Base-by-base conservation (phyloP, 2,888 invertebrate species). In the Drosophila paranaensis region DNA sequence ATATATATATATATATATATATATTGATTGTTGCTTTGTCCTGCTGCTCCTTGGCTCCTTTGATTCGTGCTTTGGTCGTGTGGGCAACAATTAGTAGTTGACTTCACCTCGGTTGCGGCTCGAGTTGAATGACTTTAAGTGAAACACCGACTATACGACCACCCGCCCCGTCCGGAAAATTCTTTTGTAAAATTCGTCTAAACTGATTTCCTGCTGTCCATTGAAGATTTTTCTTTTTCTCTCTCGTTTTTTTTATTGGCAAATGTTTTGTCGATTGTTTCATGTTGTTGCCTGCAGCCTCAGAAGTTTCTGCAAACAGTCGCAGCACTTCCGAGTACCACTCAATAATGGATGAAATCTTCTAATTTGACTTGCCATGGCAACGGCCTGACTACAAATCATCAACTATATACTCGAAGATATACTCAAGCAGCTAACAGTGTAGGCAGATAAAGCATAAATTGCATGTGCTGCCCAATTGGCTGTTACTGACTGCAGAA, bases 11-110 rank as follows among this genome's bases (percentile, higher is more conserved):
- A 35, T 33, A 13, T 6, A 35, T 16, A 20, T 16, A 25, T 56
- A 37, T 60, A 70, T 68, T 64, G 72, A 84, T 84, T 81, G 77
- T 72, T 67, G 72, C 71, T 66, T 70, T 67, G 73, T 68, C 53
- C 42, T 30, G 54, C 27, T 39, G 16, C 40, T 30, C 27, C 39
- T n/a, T 30, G 35, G 16, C 39, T 62, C 35, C 53, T 27, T 1
- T 25, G n/a, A 20, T 9, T 58, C 54, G 43, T 56, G 33, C 43
- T 48, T 6, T 33, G 60, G 60, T 48, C 55, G 54, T 55, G 51
- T 56, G 60, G 62, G 43, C 25, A 83, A 70, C 77, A 79, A 84
- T 82, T 84, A 84, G 72, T 70, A 66, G 61, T 64, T 72, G 57
- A 67, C 39, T 66, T 71, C 51, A 45, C 42, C 57, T 60, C 48